Evolutionary conservation across 37 sponge, comb jelly and placozoan species (phyloP).

Genomic region (Halichondria panicea): DNA sequence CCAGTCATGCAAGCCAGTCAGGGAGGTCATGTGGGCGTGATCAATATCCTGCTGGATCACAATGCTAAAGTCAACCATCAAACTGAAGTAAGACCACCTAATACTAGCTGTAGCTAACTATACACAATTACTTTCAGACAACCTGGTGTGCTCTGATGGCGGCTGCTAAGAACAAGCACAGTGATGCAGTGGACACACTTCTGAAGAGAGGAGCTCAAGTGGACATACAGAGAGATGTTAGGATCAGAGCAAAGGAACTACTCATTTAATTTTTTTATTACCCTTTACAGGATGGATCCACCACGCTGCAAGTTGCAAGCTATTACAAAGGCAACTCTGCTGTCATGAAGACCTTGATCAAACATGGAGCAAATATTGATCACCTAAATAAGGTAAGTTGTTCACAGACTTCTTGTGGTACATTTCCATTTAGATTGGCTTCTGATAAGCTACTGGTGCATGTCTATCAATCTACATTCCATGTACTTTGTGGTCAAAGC

Average conservation of each 20-base stretch:
- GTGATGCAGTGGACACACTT: too few relatives aligned
- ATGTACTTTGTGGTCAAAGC: constrained; percentile 1
- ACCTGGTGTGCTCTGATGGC: too few relatives aligned
- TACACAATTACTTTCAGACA: too few relatives aligned
- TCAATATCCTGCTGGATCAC: neutral
- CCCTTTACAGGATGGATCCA: neutral
- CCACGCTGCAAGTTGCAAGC: constrained; percentile 4
- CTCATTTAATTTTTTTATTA: neutral
- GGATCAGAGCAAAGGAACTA: neutral
- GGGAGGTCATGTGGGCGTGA: neutral
- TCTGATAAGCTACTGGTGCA: neutral
- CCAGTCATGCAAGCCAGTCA: constrained; percentile 1
- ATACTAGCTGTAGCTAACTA: too few relatives aligned
- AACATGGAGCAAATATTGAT: too few relatives aligned
- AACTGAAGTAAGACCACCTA: neutral
- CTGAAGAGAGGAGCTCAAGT: constrained; percentile 1
- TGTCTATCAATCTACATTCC: neutral
- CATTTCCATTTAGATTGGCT: neutral
- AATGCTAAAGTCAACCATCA: neutral
- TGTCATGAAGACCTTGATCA: too few relatives aligned
- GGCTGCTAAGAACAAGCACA: too few relatives aligned
- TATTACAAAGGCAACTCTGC: too few relatives aligned
- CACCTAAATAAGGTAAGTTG: neutral
- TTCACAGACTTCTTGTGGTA: too few relatives aligned
- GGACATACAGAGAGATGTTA: neutral